Conservation (phyloP, 2,888 invertebrate species). For the Catocala nupta region DNA sequence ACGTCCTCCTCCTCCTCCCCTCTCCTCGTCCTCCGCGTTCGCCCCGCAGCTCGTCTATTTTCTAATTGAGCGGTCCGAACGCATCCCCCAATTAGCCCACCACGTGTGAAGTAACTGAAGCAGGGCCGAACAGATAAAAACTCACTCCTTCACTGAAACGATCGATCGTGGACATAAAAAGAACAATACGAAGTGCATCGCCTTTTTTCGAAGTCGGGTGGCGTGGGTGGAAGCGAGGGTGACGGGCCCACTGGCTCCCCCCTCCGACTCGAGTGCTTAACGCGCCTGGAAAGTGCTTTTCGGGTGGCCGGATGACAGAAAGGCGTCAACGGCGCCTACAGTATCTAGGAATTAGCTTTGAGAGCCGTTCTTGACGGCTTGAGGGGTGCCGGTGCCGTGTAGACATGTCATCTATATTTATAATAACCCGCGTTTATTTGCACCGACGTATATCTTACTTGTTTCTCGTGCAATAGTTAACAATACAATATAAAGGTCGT, state of each 20-base stretch:
- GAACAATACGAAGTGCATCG: conserved; percentile 86
- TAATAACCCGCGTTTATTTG: conserved; percentile 30
- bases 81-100: conserved; percentile 75
- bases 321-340: conserved; percentile 70
- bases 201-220: conserved; percentile 83
- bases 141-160: conserved; percentile 84
- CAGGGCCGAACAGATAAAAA: conserved; percentile 78
- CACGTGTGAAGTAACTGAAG: conserved; percentile 79
- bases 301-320: conserved; percentile 74
- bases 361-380: conserved; percentile 56
- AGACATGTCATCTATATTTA: conserved; percentile 45
- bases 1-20: neutral
- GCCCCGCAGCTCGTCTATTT: conserved; percentile 53
- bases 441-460: neutral
- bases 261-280: conserved; percentile 71
- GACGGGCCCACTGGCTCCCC: conserved; percentile 55
- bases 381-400: conserved; percentile 31
- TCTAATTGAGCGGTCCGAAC: conserved; percentile 66
- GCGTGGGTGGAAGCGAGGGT: conserved; percentile 69
- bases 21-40: neutral
- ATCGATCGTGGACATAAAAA: conserved; percentile 86
- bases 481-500: neutral
- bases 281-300: conserved; percentile 80
- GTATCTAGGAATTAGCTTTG: conserved; percentile 70
- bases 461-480: neutral